Conservation (phyloP, 2,888 invertebrate species). For the Drosophila falleni region DNA sequence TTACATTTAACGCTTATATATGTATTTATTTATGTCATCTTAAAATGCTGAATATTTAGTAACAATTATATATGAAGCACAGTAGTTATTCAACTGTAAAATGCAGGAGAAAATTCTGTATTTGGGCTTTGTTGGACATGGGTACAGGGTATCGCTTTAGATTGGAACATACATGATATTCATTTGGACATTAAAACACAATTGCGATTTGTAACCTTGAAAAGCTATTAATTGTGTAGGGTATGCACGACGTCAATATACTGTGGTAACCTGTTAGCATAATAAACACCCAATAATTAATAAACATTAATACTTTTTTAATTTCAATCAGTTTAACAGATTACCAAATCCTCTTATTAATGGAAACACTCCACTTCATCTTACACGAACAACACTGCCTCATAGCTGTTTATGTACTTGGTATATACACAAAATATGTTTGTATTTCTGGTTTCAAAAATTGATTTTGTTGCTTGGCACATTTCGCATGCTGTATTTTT, state of each 20-base stretch:
- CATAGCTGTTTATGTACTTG: conserved; percentile 14
- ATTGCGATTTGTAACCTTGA: conserved; percentile 23
- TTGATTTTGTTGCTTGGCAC: conserved; percentile 54
- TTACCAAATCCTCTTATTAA: neutral
- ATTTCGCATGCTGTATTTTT: conserved; percentile 33
- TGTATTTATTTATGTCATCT: neutral
- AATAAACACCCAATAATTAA: neutral
- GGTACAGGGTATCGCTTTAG: conserved; percentile 12
- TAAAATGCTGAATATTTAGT: conserved; percentile 4
- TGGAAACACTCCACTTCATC: neutral
- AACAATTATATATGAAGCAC: conserved; percentile 9
- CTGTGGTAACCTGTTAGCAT: conserved; percentile 8
- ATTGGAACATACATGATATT: conserved; percentile 8
- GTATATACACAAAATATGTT: conserved; percentile 22
- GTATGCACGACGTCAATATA: conserved; percentile 1
- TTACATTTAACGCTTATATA: conserved; percentile 22
- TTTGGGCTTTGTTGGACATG: neutral
- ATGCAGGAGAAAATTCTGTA: conserved; percentile 1
- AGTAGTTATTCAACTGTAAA: neutral
- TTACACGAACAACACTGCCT: conserved; percentile 26
- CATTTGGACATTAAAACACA: conserved; percentile 16
- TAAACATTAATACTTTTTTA: neutral
- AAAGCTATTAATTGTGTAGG: conserved; percentile 34
- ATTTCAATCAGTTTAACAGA: conserved; percentile 6
- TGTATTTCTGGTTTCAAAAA: conserved; percentile 13